Percentiles rank a stretch among this genome's conserved stretches.
phyloP scores from a whole-genome alignment of 2,113 vertebrate species.

The Thalassarche chlororhynchos region DNA sequence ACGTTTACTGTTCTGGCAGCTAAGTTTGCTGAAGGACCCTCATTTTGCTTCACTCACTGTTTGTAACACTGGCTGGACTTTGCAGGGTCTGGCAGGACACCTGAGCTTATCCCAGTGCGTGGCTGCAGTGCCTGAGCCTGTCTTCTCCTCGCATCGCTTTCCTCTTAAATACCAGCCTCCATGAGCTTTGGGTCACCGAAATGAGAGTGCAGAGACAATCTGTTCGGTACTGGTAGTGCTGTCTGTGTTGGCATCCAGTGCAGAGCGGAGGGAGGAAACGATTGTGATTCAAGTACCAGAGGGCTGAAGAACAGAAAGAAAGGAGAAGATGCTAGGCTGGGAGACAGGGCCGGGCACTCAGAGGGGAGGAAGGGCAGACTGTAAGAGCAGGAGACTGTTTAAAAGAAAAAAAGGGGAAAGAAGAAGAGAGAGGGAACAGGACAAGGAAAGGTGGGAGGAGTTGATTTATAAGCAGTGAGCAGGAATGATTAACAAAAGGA shows the following conservation, averaged over 20 bases:
- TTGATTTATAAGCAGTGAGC: not conserved
- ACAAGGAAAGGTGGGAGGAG: not conserved
- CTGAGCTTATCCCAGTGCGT: fast-evolving
- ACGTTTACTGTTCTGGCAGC: not conserved
- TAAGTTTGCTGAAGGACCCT: not conserved
- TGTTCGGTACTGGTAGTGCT: not conserved
- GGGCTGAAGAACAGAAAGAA: not conserved
- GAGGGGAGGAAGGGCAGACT: not conserved
- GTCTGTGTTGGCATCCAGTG: not conserved
- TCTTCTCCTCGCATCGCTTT: fast-evolving
- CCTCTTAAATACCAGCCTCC: not conserved
- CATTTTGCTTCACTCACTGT: fast-evolving
- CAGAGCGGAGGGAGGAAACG: not conserved
- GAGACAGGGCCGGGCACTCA: fast-evolving
- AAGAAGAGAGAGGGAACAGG: not conserved
- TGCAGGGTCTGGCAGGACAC: fast-evolving
- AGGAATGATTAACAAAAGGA: not conserved
- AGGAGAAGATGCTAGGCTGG: not conserved
- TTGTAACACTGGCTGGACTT: fast-evolving
- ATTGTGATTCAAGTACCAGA: not conserved
- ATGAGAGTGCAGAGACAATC: not conserved
- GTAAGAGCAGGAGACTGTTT: not conserved
- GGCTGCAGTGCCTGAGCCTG: fast-evolving
- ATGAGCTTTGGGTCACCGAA: fast-evolving
- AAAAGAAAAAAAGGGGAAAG: not conserved